Percentiles rank a stretch among this genome's conserved stretches.
phyloP scores from a whole-genome alignment of 1,140 invertebrate genomes.

The Sinella curviseta region DNA sequence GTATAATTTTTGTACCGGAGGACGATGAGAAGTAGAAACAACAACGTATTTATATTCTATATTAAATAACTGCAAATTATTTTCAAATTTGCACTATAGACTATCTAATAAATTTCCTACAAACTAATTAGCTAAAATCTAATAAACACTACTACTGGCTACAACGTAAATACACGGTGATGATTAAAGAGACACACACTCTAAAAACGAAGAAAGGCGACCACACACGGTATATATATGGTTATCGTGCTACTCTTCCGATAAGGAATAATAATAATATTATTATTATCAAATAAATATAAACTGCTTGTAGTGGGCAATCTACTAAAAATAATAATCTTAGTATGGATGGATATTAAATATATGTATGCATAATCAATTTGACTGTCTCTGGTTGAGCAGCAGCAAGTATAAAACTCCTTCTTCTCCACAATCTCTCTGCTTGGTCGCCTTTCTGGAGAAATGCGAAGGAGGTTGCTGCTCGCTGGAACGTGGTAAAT shows the following conservation, averaged over 20 bases:
- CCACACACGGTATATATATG: no score
- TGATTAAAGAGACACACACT: background rate
- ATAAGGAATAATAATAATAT: no score
- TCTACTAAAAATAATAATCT: no score
- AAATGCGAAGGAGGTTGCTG: background rate
- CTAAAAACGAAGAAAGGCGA: background rate
- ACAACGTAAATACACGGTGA: background rate
- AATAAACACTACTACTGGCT: background rate
- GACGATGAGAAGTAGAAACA: background rate
- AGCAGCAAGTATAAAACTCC: no score
- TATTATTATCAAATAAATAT: no score
- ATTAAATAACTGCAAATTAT: background rate
- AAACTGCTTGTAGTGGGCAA: no score
- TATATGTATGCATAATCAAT: no score
- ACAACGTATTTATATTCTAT: background rate
- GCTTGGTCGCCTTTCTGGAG: no score
- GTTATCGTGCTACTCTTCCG: no score
- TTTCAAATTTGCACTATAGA: background rate
- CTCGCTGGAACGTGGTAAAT: background rate
- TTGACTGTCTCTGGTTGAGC: no score
- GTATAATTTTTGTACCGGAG: background rate
- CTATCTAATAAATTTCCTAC: background rate
- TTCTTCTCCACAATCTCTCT: no score
- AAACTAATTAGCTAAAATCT: background rate
- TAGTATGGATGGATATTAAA: no score